phyloP scores from a whole-genome alignment of 2,888 invertebrate genomes.

The Empis livida region DNA sequence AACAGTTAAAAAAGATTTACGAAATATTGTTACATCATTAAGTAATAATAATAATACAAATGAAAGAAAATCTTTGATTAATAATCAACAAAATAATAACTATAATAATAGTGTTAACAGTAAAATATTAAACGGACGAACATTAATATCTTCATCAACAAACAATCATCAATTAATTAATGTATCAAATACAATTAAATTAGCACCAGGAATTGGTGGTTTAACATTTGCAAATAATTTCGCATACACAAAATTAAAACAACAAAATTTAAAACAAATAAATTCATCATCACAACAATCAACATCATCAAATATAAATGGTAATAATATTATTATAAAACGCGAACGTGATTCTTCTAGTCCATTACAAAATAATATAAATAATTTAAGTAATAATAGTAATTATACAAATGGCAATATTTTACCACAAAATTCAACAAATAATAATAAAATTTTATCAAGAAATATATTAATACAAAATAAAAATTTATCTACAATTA shows the following conservation, averaged over 20 bases:
- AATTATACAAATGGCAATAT: neutral
- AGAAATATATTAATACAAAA: conserved; percentile 5
- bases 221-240: conserved; percentile 35
- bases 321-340: conserved; percentile 15
- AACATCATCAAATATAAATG: conserved; percentile 21
- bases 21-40: neutral
- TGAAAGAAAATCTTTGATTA: neutral
- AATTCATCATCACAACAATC: conserved; percentile 5
- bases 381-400: neutral
- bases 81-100: neutral
- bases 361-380: conserved; percentile 24
- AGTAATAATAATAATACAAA: neutral
- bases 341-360: conserved; percentile 30
- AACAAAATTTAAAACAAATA: conserved; percentile 14
- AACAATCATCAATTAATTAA: conserved; percentile 5
- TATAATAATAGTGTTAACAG: neutral
- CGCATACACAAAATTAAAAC: conserved; percentile 33
- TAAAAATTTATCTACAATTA: conserved; percentile 2
- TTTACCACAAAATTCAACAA: neutral
- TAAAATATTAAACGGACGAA: neutral
- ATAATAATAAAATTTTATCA: conserved; percentile 1
- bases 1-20: neutral
- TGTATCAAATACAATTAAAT: conserved; percentile 30
- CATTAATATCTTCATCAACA: neutral
- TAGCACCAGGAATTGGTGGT: conserved; percentile 34